phyloP scores from a whole-genome alignment of 2,113 vertebrate species.

The Nothoprocta perdicaria region DNA sequence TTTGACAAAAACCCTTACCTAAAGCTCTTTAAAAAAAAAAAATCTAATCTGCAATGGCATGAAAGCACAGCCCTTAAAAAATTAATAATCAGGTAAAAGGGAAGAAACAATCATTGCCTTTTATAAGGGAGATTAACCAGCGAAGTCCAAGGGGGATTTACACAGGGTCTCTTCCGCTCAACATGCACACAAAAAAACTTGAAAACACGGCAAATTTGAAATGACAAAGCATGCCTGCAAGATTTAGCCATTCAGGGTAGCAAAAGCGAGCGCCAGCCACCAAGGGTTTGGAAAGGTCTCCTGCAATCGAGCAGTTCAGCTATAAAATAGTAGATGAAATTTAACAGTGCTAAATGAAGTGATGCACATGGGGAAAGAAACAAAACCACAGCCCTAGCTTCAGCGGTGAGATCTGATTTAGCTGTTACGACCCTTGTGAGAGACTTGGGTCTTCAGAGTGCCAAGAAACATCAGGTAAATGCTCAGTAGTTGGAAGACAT shows the following conservation, averaged over 20 bases:
- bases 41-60: background rate
- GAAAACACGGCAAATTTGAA: conserved; percentile 11
- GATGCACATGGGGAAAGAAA: fast-evolving
- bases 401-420: background rate
- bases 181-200: background rate
- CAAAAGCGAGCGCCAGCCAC: background rate
- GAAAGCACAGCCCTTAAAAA: background rate
- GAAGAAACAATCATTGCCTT: conserved; percentile 8
- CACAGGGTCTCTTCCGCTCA: background rate
- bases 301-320: conserved; percentile 22
- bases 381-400: background rate
- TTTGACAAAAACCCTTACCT: background rate
- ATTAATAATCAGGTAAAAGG: conserved; percentile 20
- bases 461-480: background rate
- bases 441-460: background rate
- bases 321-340: background rate
- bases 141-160: background rate
- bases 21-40: background rate
- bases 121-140: background rate
- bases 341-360: background rate
- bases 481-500: background rate
- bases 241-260: background rate
- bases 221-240: conserved; percentile 24
- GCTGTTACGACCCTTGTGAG: background rate
- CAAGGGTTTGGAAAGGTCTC: conserved; percentile 21